These are phyloP conservation scores for Camponotus floridanus DNA, from an alignment of 1,140 invertebrate genomes.

Conservation along the genomic window DNA sequence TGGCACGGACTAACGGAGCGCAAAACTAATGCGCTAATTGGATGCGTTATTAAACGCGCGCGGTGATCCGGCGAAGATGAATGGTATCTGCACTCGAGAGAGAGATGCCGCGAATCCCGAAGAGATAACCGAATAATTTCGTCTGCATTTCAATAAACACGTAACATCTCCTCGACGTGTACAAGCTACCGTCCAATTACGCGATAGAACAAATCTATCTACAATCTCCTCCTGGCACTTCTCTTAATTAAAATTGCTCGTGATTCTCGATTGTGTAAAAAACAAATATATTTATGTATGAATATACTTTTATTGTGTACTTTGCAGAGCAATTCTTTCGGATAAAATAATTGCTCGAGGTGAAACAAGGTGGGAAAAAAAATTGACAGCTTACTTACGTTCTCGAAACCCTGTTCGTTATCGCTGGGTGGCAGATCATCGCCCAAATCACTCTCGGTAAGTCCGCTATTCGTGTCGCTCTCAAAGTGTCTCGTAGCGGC, in stretches of 20 bases:
- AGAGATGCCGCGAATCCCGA: conserved; percentile 16
- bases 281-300: neutral
- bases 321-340: no score
- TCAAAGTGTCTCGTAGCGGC: conserved; percentile 88
- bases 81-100: neutral
- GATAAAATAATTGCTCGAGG: neutral
- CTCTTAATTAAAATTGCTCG: neutral
- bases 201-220: conserved; percentile 32
- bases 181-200: conserved; percentile 15
- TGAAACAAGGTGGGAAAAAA: neutral
- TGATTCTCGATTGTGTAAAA: neutral
- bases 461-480: conserved; percentile 84
- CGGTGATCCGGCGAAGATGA: conserved; percentile 7
- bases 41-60: conserved; percentile 59
- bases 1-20: conserved; percentile 58
- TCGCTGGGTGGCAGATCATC: conserved; percentile 82
- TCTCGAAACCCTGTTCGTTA: conserved; percentile 80
- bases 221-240: neutral
- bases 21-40: conserved; percentile 63
- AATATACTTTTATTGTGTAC: neutral
- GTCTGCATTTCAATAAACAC: conserved; percentile 17
- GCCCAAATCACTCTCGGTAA: conserved; percentile 81
- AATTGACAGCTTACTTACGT: conserved; percentile 68
- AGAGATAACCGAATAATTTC: conserved; percentile 26
- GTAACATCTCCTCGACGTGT: conserved; percentile 4